phyloP scores from a whole-genome alignment of 2,113 vertebrate species.

The Rhea americana region DNA sequence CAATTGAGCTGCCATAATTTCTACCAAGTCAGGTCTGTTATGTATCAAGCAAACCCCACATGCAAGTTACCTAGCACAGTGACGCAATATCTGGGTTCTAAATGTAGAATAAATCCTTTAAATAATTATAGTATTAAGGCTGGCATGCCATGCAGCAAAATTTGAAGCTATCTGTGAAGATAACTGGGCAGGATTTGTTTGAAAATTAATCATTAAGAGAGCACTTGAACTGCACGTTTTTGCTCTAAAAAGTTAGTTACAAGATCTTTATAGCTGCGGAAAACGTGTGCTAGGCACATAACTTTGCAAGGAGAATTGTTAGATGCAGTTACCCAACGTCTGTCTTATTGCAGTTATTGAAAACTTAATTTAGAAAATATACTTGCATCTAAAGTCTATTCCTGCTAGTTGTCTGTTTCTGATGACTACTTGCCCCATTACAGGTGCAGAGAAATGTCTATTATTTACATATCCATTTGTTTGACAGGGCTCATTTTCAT shows the following conservation, averaged over 20 bases:
- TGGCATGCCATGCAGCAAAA: background rate
- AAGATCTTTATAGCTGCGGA: background rate
- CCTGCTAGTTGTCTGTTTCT: background rate
- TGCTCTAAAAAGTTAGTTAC: background rate
- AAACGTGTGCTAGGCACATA: background rate
- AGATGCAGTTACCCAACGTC: background rate
- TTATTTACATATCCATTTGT: constrained; percentile 46
- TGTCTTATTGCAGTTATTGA: background rate
- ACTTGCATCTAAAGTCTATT: background rate
- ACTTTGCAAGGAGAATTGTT: background rate
- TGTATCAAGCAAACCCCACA: background rate
- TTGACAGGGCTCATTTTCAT: constrained; percentile 14
- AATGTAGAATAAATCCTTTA: background rate
- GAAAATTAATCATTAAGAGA: background rate
- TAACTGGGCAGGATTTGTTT: background rate
- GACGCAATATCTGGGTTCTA: background rate
- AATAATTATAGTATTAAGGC: background rate
- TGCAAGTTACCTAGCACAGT: background rate
- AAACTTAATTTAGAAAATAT: background rate
- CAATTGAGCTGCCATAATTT: background rate
- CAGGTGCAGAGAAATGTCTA: background rate
- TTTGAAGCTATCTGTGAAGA: background rate
- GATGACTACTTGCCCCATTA: background rate
- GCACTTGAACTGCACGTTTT: background rate
- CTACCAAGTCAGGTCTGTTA: constrained; percentile 4